Evolutionary conservation across 1,140 invertebrate species (phyloP).

Genomic region (Formica selysi): DNA sequence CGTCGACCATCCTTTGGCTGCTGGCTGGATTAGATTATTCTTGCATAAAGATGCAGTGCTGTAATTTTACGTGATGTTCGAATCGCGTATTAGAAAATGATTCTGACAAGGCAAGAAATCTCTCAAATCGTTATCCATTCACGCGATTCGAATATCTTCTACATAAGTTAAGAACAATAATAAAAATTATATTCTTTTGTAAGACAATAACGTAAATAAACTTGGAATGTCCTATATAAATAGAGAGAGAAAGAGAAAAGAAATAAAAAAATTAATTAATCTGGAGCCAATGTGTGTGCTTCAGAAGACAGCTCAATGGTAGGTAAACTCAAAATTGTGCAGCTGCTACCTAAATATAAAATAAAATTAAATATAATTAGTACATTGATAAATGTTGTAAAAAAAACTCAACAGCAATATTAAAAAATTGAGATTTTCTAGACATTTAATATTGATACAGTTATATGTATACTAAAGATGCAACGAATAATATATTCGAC

Average conservation of each 20-base stretch:
- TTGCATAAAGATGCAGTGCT: conserved; percentile 32
- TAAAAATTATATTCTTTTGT: conserved; percentile 48
- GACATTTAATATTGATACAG: neutral
- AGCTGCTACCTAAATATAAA: conserved; percentile 83
- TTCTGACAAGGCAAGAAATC: neutral
- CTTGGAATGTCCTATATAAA: conserved; percentile 21
- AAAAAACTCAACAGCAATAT: neutral
- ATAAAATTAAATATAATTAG: conserved; percentile 75
- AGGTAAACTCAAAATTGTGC: conserved; percentile 80
- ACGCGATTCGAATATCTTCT: conserved; percentile 37
- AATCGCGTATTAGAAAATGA: neutral
- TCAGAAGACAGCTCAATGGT: conserved; percentile 79
- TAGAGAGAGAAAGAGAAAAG: conserved; percentile 61
- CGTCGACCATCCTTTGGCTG: conserved; percentile 78
- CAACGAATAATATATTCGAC: too few relatives aligned
- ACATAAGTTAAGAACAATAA: conserved; percentile 36
- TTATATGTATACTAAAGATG: neutral
- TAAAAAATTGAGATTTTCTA: neutral
- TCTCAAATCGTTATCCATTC: conserved; percentile 47
- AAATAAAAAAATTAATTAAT: conserved; percentile 80
- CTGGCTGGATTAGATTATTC: conserved; percentile 64
- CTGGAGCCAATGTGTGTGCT: conserved; percentile 80
- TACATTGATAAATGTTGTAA: conserved; percentile 40
- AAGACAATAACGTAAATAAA: conserved; percentile 23
- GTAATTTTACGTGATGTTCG: conserved; percentile 40